Evolutionary conservation across 2,888 invertebrate species (phyloP).

Genomic region (Chymomyza procnemis): DNA sequence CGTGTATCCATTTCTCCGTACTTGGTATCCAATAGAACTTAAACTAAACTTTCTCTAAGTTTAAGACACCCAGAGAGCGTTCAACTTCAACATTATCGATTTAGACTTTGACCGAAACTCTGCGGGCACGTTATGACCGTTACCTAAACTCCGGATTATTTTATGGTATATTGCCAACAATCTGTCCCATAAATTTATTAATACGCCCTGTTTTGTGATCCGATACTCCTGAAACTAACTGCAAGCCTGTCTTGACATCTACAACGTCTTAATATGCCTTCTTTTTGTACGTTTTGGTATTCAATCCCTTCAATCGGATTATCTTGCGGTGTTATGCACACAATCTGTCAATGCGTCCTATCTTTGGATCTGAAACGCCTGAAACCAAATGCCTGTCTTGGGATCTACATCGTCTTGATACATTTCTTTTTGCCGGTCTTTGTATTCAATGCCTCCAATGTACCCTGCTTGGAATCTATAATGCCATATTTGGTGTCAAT

Average conservation of each 20-base stretch:
- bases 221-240: no score
- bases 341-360: constrained; percentile 84
- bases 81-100: constrained; percentile 84
- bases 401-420: constrained; percentile 83
- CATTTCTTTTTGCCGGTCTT: constrained; percentile 82
- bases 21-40: constrained; percentile 84
- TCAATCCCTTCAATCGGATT: constrained; percentile 84
- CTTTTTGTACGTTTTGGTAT: no score
- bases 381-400: constrained; percentile 83
- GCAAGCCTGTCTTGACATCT: no score
- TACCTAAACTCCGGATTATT: no score
- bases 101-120: constrained; percentile 83
- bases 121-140: constrained; percentile 85
- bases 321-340: constrained; percentile 84
- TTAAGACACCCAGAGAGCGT: constrained; percentile 84
- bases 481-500: constrained; percentile 87
- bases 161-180: no score
- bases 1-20: constrained; percentile 85
- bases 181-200: no score
- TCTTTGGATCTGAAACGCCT: constrained; percentile 83
- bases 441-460: constrained; percentile 82
- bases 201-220: no score
- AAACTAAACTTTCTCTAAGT: constrained; percentile 83
- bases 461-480: constrained; percentile 84
- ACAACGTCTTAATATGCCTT: no score